These are phyloP conservation scores for Plumapathes pennacea DNA, from an alignment of 92 coral and sea anemone species.

Conservation along the genomic window DNA sequence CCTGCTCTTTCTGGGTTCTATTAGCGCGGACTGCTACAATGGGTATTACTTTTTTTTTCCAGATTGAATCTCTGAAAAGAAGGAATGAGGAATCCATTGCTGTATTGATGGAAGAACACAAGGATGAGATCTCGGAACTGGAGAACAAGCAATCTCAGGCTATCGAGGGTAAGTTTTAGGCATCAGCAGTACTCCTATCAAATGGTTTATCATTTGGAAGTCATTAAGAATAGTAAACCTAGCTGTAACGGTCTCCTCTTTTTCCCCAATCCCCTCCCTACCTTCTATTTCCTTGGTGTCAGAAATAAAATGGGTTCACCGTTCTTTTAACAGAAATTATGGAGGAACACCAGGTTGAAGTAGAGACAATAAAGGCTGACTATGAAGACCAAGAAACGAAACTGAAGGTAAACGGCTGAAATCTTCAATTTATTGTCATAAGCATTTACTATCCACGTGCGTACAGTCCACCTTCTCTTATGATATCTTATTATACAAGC, in stretches of 20 bases:
- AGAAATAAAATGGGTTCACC: too few species aligned
- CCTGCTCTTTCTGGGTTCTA: too few species aligned
- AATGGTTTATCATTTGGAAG: slow-evolving; percentile 1
- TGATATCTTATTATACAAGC: too few species aligned
- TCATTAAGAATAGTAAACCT: neutral
- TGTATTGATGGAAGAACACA: slow-evolving; percentile 63
- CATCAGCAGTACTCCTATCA: slow-evolving; percentile 4
- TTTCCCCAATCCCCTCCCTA: too few species aligned
- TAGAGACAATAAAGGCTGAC: slow-evolving; percentile 91
- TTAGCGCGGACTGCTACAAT: too few species aligned
- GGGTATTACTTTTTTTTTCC: too few species aligned
- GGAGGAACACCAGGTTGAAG: slow-evolving; percentile 94
- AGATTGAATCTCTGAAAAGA: slow-evolving; percentile 67
- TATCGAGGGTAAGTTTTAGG: slow-evolving; percentile 69
- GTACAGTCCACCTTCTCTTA: too few species aligned
- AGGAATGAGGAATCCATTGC: slow-evolving; percentile 61
- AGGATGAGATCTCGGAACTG: slow-evolving; percentile 77
- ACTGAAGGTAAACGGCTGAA: slow-evolving; percentile 59
- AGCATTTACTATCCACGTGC: too few species aligned
- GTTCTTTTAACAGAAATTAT: slow-evolving; percentile 64
- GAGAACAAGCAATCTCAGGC: slow-evolving; percentile 82
- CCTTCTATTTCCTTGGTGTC: too few species aligned
- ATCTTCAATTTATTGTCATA: too few species aligned
- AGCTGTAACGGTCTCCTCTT: too few species aligned
- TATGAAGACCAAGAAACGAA: slow-evolving; percentile 82